Evolutionary conservation across 1,140 invertebrate species (phyloP).

Genomic region (Drosophila pseudoobscura): DNA sequence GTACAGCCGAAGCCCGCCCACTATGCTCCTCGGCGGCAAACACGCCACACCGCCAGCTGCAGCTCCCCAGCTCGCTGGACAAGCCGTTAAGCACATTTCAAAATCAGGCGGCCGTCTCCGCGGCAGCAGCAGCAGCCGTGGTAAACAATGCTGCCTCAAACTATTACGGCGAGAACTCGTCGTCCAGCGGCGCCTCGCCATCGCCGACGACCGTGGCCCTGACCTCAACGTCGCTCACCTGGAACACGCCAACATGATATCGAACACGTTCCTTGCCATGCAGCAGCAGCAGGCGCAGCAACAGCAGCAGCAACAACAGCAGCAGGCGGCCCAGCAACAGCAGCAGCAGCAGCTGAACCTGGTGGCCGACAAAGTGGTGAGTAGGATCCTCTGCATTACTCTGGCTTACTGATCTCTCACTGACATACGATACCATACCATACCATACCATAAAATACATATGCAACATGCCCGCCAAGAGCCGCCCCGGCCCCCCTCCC

Average conservation of each 20-base stretch:
- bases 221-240: constrained; percentile 75
- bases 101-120: constrained; percentile 78
- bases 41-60: constrained; percentile 76
- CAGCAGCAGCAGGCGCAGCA: constrained; percentile 77
- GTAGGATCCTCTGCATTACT: constrained; percentile 35
- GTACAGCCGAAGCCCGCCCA: constrained; percentile 81
- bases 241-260: constrained; percentile 80
- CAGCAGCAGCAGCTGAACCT: constrained; percentile 75
- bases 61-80: constrained; percentile 75
- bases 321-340: constrained; percentile 53
- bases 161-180: constrained; percentile 81
- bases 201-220: constrained; percentile 77
- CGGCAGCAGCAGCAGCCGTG: constrained; percentile 71
- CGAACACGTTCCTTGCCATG: constrained; percentile 82
- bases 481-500: no score
- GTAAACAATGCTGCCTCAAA: constrained; percentile 78
- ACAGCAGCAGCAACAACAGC: constrained; percentile 72
- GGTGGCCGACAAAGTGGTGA: constrained; percentile 81
- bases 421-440: no score
- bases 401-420: neutral
- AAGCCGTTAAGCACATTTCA: constrained; percentile 78
- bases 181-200: constrained; percentile 77
- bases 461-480: no score
- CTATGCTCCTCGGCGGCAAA: constrained; percentile 78
- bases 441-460: neutral